Percentiles rank a stretch among this genome's conserved stretches.
Conservation (phyloP, 2,113 vertebrate species). For the Centrocercus urophasianus region DNA sequence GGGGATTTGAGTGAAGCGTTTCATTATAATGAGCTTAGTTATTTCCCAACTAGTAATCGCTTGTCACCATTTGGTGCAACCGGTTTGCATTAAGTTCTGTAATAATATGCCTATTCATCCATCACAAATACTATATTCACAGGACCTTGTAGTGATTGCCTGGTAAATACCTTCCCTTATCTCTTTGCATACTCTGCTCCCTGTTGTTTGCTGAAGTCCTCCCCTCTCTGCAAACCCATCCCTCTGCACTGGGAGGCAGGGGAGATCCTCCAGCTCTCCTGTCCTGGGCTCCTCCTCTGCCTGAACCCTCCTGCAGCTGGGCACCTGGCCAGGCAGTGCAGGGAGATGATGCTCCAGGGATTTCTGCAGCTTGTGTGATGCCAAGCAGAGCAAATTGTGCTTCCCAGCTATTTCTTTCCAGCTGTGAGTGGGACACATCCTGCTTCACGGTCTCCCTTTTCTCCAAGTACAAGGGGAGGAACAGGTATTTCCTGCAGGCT, state of each 20-base stretch:
- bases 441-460: background rate
- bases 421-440: background rate
- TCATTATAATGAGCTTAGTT: constrained; percentile 16
- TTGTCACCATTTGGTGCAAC: constrained; percentile 12
- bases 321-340: background rate
- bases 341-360: background rate
- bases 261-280: background rate
- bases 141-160: background rate
- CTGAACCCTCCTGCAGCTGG: background rate
- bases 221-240: background rate
- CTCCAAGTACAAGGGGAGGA: background rate
- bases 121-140: constrained; percentile 42
- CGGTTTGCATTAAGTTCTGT: constrained; percentile 13
- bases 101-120: constrained; percentile 27
- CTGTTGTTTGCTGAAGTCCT: background rate
- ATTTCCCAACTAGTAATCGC: background rate
- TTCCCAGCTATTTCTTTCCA: background rate
- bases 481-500: background rate
- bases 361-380: background rate
- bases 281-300: background rate
- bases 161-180: constrained; percentile 45
- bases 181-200: constrained; percentile 14
- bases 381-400: background rate
- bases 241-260: background rate
- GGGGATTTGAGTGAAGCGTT: constrained; percentile 1